A percentile compares a stretch with the other conserved stretches of the same genome.
These are phyloP conservation scores for Poeciliopsis turrubarensis DNA, from an alignment of 2,113 vertebrate genomes.

Conservation along the genomic window DNA sequence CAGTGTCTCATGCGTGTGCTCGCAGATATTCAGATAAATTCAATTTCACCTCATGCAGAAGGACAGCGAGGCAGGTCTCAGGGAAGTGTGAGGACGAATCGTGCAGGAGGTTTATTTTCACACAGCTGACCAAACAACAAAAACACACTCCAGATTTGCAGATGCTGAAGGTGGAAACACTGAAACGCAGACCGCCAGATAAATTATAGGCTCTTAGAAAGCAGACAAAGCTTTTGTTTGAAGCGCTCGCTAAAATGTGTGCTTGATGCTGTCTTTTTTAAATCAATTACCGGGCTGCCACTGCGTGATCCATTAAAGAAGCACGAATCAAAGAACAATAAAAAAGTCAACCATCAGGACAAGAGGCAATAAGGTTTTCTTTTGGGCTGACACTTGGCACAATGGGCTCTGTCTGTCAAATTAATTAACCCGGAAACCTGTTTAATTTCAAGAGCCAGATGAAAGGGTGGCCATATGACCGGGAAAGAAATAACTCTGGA, in stretches of 20 bases:
- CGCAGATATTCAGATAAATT: constrained; percentile 37
- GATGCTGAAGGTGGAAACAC: constrained; percentile 23
- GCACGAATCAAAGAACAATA: constrained; percentile 64
- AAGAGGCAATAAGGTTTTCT: constrained; percentile 66
- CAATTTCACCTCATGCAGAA: constrained; percentile 48
- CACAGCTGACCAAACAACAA: constrained; percentile 37
- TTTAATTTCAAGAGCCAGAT: constrained; percentile 70
- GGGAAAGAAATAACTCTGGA: constrained; percentile 62
- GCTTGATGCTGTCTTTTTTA: constrained; percentile 55
- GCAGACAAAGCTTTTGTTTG: constrained; percentile 52
- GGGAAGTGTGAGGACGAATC: constrained; percentile 13
- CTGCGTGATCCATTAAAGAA: constrained; percentile 45
- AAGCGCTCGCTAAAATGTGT: constrained; percentile 55
- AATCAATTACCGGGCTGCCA: constrained; percentile 64
- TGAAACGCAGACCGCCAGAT: constrained; percentile 34
- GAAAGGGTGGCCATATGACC: constrained; percentile 58
- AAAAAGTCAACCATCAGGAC: constrained; percentile 68
- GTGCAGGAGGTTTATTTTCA: constrained; percentile 23
- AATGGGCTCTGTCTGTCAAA: constrained; percentile 77
- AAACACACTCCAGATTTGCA: constrained; percentile 23
- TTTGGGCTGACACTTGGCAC: constrained; percentile 67
- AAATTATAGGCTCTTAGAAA: constrained; percentile 37
- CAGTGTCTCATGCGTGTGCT: constrained; percentile 10
- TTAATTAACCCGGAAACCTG: constrained; percentile 76
- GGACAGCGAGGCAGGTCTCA: constrained; percentile 29